These are phyloP conservation scores for Cheilosia vulpina DNA, from an alignment of 2,888 invertebrate species.

Conservation along the genomic window DNA sequence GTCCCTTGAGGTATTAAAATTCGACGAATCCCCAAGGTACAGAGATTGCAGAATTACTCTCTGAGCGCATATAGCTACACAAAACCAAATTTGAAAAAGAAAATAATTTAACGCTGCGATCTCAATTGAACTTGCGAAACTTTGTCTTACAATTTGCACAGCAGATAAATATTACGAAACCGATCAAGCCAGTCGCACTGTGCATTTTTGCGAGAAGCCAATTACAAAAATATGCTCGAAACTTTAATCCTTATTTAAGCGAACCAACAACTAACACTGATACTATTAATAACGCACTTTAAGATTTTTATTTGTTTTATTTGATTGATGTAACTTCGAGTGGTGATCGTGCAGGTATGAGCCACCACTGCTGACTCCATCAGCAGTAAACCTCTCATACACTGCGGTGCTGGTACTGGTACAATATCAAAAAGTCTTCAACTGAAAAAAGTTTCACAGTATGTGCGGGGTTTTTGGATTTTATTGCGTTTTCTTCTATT, in stretches of 20 bases:
- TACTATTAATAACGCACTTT: neutral
- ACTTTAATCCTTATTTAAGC: neutral
- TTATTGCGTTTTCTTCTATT: conserved; percentile 40
- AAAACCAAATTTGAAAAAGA: conserved; percentile 3
- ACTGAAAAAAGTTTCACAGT: conserved; percentile 42
- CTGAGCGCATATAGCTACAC: conserved; percentile 60
- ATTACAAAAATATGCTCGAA: neutral
- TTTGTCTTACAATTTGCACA: conserved; percentile 53
- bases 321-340: conserved; percentile 71
- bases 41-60: conserved; percentile 84
- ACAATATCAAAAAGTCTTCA: conserved; percentile 47
- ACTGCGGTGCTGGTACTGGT: conserved; percentile 14
- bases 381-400: conserved; percentile 53
- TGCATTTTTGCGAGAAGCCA: conserved; percentile 21
- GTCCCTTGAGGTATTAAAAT: conserved; percentile 86
- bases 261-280: neutral
- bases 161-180: conserved; percentile 39
- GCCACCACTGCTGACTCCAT: conserved; percentile 44
- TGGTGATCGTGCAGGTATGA: conserved; percentile 64
- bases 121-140: neutral
- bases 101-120: neutral
- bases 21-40: conserved; percentile 85
- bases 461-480: conserved; percentile 38
- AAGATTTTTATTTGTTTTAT: neutral
- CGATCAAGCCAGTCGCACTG: conserved; percentile 17